Conservation (phyloP, 2,797 vertebrate species). For the Gobionotothen gibberifrons region DNA sequence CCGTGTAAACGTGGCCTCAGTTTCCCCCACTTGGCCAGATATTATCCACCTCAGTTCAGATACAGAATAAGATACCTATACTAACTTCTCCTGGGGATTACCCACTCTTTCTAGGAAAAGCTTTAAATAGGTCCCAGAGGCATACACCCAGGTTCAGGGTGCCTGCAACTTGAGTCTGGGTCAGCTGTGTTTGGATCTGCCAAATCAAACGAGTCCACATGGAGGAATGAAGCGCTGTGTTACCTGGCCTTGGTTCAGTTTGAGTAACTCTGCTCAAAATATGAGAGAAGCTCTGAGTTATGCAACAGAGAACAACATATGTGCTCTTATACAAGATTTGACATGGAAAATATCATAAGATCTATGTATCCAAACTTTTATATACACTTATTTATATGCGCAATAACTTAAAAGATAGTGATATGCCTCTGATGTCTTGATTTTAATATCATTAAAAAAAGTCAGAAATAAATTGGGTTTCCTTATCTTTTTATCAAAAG, state of each 20-base stretch:
- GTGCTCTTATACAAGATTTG: background rate
- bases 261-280: slow-evolving; percentile 39
- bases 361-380: background rate
- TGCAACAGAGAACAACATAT: slow-evolving; percentile 32
- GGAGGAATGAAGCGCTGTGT: slow-evolving; percentile 40
- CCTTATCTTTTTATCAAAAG: background rate
- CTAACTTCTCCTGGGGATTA: slow-evolving; percentile 17
- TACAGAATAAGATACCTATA: slow-evolving; percentile 14
- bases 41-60: slow-evolving; percentile 13
- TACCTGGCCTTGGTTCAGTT: slow-evolving; percentile 42
- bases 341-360: background rate
- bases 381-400: background rate
- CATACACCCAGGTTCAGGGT: slow-evolving; percentile 27
- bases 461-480: background rate
- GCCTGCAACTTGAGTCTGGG: slow-evolving; percentile 46
- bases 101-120: slow-evolving; percentile 52
- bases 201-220: slow-evolving; percentile 54
- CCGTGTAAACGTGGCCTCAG: background rate
- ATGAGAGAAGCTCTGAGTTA: slow-evolving; percentile 20
- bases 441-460: too few relatives aligned
- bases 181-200: slow-evolving; percentile 44
- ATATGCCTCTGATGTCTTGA: background rate
- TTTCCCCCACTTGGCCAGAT: background rate
- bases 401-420: slow-evolving; percentile 1
- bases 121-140: slow-evolving; percentile 46